phyloP scores from a whole-genome alignment of 2,113 vertebrate species.

The Hypomesus transpacificus region DNA sequence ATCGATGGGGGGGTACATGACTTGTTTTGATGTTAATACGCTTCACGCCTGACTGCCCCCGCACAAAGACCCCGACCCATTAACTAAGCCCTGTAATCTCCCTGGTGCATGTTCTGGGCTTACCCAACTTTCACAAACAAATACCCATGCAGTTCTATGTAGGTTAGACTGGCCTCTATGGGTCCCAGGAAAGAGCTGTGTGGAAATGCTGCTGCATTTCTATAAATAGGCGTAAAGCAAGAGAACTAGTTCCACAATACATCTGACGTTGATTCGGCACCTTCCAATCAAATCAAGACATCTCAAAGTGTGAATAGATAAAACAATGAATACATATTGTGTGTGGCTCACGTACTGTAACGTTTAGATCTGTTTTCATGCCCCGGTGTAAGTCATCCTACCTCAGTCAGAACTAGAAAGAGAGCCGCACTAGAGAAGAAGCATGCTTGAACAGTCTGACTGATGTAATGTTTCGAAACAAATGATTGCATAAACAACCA shows the following conservation, averaged over 20 bases:
- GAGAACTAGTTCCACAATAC: too few relatives aligned
- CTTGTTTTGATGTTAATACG: conserved; percentile 47
- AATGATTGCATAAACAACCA: conserved; percentile 48
- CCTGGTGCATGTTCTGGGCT: conserved; percentile 50
- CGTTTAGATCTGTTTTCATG: too few relatives aligned
- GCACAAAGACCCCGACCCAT: conserved; percentile 65
- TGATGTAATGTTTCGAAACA: conserved; percentile 63
- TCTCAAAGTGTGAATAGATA: too few relatives aligned
- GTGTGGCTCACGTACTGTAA: too few relatives aligned
- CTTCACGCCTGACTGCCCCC: conserved; percentile 58
- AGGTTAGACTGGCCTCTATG: not conserved
- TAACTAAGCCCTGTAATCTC: conserved; percentile 63
- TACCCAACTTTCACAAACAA: conserved; percentile 48
- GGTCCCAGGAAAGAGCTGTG: not conserved
- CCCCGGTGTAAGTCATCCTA: conserved; percentile 1
- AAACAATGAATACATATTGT: too few relatives aligned
- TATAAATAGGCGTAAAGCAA: not conserved
- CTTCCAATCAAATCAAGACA: too few relatives aligned
- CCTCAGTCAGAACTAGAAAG: conserved; percentile 61
- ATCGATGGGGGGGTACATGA: conserved; percentile 13
- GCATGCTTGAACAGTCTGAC: conserved; percentile 43
- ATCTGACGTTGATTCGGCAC: too few relatives aligned
- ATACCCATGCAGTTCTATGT: conserved; percentile 42
- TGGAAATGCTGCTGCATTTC: not conserved
- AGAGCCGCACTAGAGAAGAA: conserved; percentile 50